A percentile compares a stretch with the other conserved stretches of the same genome.
These are phyloP conservation scores for Polyergus mexicanus DNA, from an alignment of 1,140 invertebrate species.

Conservation along the genomic window DNA sequence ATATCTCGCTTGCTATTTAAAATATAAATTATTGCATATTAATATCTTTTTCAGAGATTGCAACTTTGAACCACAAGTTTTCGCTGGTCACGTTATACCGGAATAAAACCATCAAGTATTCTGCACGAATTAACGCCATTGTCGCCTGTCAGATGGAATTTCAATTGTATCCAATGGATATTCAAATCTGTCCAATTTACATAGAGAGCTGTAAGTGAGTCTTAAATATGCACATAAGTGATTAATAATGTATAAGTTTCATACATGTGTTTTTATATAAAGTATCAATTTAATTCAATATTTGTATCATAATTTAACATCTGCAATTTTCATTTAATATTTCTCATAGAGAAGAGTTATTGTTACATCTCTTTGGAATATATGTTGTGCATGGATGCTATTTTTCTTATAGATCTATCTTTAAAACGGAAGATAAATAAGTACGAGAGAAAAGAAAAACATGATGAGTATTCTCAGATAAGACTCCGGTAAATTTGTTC, in stretches of 20 bases:
- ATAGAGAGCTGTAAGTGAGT: conserved; percentile 93
- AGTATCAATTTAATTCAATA: not conserved
- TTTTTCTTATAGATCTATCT: not conserved
- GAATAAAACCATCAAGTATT: conserved; percentile 93
- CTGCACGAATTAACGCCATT: conserved; percentile 93
- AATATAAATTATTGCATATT: not conserved
- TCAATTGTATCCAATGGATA: conserved; percentile 94
- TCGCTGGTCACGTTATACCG: conserved; percentile 92
- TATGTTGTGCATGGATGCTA: not conserved
- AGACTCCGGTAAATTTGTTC: conserved; percentile 42
- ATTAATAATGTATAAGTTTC: not conserved
- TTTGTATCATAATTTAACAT: no score
- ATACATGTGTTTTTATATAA: not conserved
- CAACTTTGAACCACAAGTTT: conserved; percentile 92
- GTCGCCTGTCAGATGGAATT: conserved; percentile 96
- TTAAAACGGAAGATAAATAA: not conserved
- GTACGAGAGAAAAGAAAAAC: not conserved
- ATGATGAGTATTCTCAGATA: not conserved
- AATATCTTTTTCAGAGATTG: conserved; percentile 89
- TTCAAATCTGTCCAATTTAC: conserved; percentile 93
- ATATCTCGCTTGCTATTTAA: no score
- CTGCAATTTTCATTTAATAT: no score
- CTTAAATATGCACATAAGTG: conserved; percentile 4
- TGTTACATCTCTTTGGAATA: not conserved
- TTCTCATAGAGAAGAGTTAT: not conserved